Evolutionary conservation across 1,140 invertebrate genomes (phyloP).

Genomic region (Kradibia gibbosae): DNA sequence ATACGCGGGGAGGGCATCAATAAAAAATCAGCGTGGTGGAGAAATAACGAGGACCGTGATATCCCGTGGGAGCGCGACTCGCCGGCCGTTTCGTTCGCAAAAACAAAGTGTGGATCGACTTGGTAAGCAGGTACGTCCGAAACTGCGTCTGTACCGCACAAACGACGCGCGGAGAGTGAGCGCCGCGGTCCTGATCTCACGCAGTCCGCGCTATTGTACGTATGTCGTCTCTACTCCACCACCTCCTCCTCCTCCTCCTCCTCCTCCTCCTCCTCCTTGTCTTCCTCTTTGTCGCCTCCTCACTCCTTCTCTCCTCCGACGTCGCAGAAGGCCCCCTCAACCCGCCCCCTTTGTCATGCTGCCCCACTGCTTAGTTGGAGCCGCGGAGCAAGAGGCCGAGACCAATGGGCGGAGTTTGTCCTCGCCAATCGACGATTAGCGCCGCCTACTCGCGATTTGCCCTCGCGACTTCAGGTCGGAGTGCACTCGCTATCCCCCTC

Average conservation of each 20-base stretch:
- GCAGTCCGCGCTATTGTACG: conserved; percentile 15
- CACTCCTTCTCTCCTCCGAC: background rate
- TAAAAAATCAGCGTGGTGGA: no score
- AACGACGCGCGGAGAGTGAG: background rate
- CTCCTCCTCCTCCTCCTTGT: background rate
- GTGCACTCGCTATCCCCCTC: conserved; percentile 33
- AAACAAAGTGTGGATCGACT: background rate
- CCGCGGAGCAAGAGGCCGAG: conserved; percentile 63
- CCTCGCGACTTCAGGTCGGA: conserved; percentile 55
- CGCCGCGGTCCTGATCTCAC: background rate
- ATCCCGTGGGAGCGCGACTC: no score
- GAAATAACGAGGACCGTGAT: no score
- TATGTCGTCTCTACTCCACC: no score
- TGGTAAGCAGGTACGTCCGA: no score
- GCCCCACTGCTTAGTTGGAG: background rate
- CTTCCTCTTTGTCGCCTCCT: background rate
- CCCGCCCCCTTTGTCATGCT: no score
- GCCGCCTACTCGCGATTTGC: conserved; percentile 67
- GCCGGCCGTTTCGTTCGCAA: no score
- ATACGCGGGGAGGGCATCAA: no score
- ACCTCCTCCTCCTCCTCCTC: background rate
- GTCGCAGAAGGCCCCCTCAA: no score
- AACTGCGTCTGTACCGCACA: no score
- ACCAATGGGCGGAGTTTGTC: conserved; percentile 68
- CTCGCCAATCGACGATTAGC: conserved; percentile 68